phyloP scores from a whole-genome alignment of 2,888 invertebrate species.

The Nezara viridula region DNA sequence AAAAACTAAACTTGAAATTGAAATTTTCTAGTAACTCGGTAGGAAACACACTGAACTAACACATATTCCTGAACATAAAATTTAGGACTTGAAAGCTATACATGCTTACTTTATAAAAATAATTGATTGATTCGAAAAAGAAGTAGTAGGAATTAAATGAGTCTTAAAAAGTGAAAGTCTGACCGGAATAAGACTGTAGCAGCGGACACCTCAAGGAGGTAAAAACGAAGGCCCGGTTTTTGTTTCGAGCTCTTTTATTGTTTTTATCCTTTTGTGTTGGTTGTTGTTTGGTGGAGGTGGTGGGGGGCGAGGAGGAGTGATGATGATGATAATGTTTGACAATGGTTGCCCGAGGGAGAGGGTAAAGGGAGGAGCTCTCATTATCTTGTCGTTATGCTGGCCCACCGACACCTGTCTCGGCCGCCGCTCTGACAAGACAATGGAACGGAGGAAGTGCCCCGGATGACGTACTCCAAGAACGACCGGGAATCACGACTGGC shows the following conservation, averaged over 20 bases:
- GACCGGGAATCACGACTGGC: slow-evolving; percentile 34
- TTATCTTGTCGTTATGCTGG: slow-evolving; percentile 54
- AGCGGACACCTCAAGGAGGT: slow-evolving; percentile 37
- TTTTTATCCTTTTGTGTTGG: slow-evolving; percentile 33
- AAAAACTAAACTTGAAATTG: no score
- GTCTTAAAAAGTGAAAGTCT: neutral
- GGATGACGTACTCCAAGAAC: slow-evolving; percentile 1
- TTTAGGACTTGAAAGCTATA: neutral
- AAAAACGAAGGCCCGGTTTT: slow-evolving; percentile 48
- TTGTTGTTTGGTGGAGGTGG: slow-evolving; percentile 37
- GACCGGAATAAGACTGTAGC: neutral
- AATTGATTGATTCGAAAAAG: neutral
- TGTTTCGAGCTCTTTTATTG: slow-evolving; percentile 39
- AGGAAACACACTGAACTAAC: no score
- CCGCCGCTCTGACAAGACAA: slow-evolving; percentile 52
- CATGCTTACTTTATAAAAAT: neutral
- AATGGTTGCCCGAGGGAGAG: slow-evolving; percentile 46
- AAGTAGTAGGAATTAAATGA: neutral
- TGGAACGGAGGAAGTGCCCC: slow-evolving; percentile 50
- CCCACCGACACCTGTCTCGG: slow-evolving; percentile 53
- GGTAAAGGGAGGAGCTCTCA: slow-evolving; percentile 49
- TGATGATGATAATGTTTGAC: slow-evolving; percentile 59
- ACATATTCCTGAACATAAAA: no score
- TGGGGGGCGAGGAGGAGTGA: slow-evolving; percentile 49
- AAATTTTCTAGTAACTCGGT: no score